Conservation (phyloP, 2,888 invertebrate species). For the Craniophora ligustri region DNA sequence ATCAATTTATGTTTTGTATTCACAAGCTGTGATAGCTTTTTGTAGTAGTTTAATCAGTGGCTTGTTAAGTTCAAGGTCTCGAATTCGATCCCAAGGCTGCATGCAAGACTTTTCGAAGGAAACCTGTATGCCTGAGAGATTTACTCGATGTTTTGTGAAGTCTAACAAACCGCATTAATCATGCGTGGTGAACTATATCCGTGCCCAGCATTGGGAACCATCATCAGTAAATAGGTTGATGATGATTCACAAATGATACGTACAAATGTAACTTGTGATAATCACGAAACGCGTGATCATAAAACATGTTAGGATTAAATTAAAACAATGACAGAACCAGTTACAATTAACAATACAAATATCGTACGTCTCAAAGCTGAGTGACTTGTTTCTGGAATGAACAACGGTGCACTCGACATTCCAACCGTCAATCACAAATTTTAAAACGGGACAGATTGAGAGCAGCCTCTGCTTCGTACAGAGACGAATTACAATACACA, state of each 20-base stretch:
- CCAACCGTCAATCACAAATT: slow-evolving; percentile 45
- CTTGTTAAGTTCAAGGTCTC: too few species aligned
- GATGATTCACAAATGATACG: slow-evolving; percentile 17
- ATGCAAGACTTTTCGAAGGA: too few species aligned
- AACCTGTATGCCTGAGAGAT: too few species aligned
- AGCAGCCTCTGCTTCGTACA: slow-evolving; percentile 15
- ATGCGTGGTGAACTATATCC: too few species aligned
- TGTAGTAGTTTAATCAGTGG: too few species aligned
- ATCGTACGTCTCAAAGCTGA: slow-evolving; percentile 15
- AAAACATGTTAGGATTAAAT: slow-evolving; percentile 11
- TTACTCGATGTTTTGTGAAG: too few species aligned
- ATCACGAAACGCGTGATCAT: slow-evolving; percentile 20
- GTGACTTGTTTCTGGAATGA: slow-evolving; percentile 17
- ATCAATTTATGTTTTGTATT: slow-evolving; percentile 17
- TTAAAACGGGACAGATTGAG: slow-evolving; percentile 47
- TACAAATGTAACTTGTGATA: slow-evolving; percentile 15
- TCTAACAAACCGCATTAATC: too few species aligned
- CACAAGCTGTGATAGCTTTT: too few species aligned
- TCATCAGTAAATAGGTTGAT: too few species aligned
- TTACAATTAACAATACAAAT: slow-evolving; percentile 9
- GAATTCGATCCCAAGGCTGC: too few species aligned
- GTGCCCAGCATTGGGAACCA: too few species aligned
- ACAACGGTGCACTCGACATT: slow-evolving; percentile 45
- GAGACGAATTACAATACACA: slow-evolving; percentile 16
- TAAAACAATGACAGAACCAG: slow-evolving; percentile 12